Conservation (phyloP, 2,888 invertebrate species). For the Dolomedes plantarius region DNA sequence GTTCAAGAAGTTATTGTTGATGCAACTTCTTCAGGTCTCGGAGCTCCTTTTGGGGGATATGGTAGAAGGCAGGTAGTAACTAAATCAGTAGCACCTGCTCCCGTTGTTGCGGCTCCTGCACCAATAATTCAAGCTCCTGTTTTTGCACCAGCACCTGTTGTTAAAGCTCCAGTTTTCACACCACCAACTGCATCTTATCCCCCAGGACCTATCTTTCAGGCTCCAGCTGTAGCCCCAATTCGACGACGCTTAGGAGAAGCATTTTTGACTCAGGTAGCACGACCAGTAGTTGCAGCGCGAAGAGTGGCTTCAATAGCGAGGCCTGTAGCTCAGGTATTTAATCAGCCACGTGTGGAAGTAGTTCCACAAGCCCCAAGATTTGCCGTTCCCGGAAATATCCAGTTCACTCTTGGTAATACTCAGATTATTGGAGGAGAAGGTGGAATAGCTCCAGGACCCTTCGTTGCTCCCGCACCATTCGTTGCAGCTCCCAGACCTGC, state of each 20-base stretch:
- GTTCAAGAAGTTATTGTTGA: constrained; percentile 15
- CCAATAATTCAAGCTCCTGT: constrained; percentile 20
- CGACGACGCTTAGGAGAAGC: constrained; percentile 38
- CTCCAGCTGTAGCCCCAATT: neutral
- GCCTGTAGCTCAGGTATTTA: constrained; percentile 7
- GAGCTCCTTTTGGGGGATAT: constrained; percentile 47
- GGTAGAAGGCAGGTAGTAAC: constrained; percentile 47
- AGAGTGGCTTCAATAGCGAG: constrained; percentile 15
- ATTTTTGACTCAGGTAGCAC: constrained; percentile 32
- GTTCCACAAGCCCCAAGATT: constrained; percentile 16
- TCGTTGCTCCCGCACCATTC: constrained; percentile 15
- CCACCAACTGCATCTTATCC: too few relatives aligned
- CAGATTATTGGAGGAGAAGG: constrained; percentile 45
- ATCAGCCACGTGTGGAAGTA: constrained; percentile 13
- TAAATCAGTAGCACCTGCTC: constrained; percentile 28
- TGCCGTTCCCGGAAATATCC: constrained; percentile 29
- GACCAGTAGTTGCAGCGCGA: constrained; percentile 25
- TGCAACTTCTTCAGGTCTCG: constrained; percentile 32
- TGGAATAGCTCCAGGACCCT: neutral
- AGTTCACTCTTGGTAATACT: constrained; percentile 46
- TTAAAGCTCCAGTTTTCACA: neutral
- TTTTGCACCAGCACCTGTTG: neutral
- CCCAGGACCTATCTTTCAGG: neutral
- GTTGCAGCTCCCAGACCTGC: neutral
- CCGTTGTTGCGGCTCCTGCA: constrained; percentile 8